phyloP scores from a whole-genome alignment of 2,797 vertebrate species.

The Gymnocypris eckloni region DNA sequence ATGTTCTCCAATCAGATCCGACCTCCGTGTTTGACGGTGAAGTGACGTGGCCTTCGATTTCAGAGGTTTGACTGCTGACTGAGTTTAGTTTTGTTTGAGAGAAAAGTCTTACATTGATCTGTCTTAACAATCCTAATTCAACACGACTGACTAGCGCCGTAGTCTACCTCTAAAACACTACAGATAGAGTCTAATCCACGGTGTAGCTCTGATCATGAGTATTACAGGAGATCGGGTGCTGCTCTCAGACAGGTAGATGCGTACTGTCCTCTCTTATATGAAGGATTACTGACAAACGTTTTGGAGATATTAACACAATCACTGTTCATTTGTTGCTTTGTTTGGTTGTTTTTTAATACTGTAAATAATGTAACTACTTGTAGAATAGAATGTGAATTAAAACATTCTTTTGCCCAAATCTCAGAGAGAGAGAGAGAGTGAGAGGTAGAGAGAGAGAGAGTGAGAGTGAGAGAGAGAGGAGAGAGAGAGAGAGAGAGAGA shows the following conservation, averaged over 20 bases:
- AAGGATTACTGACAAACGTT: conserved; percentile 65
- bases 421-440: neutral
- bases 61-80: neutral
- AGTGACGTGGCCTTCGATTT: conserved; percentile 3
- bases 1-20: neutral
- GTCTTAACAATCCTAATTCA: conserved; percentile 62
- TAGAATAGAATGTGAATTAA: conserved; percentile 72
- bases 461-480: too few relatives aligned
- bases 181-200: conserved; percentile 39
- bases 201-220: conserved; percentile 19
- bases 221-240: conserved; percentile 62
- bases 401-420: conserved; percentile 61
- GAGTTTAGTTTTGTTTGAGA: conserved; percentile 40
- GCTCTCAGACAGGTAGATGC: conserved; percentile 61
- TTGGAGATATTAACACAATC: conserved; percentile 57
- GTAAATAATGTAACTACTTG: conserved; percentile 75
- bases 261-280: conserved; percentile 69
- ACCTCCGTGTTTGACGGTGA: neutral
- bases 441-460: too few relatives aligned
- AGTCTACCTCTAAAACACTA: conserved; percentile 59
- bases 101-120: conserved; percentile 54
- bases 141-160: conserved; percentile 54
- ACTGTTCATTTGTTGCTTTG: conserved; percentile 48
- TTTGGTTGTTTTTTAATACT: conserved; percentile 66
- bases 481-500: too few relatives aligned